Percentiles rank a stretch among this genome's conserved stretches.
These are phyloP conservation scores for Drosophila ustulata DNA, from an alignment of 2,888 invertebrate genomes.

Conservation along the genomic window DNA sequence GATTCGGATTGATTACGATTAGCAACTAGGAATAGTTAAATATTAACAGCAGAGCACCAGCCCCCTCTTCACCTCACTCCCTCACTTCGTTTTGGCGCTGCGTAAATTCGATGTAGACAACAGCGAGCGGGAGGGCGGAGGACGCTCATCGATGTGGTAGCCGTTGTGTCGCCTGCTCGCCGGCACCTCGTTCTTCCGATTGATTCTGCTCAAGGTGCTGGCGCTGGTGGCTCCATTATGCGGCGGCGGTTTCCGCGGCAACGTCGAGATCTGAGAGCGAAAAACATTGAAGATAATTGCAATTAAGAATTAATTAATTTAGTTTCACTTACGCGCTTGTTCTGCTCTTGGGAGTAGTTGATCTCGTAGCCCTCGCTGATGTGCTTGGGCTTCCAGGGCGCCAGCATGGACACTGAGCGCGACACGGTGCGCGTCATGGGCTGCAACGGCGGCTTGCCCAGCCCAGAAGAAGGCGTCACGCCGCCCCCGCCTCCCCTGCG, in stretches of 20 bases:
- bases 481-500: conserved; percentile 85
- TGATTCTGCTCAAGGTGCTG: conserved; percentile 76
- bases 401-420: conserved; percentile 92
- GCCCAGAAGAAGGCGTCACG: background rate
- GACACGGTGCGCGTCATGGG: conserved; percentile 90
- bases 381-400: conserved; percentile 93
- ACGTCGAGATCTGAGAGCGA: conserved; percentile 74
- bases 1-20: conserved; percentile 55
- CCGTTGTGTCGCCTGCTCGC: conserved; percentile 65
- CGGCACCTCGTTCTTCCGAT: conserved; percentile 75
- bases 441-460: conserved; percentile 73
- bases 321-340: conserved; percentile 73
- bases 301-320: background rate
- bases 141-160: conserved; percentile 81
- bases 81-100: conserved; percentile 67
- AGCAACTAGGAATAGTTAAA: conserved; percentile 55
- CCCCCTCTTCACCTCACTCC: background rate
- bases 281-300: background rate
- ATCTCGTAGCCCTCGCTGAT: conserved; percentile 91
- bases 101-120: conserved; percentile 82
- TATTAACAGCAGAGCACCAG: conserved; percentile 60
- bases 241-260: conserved; percentile 81
- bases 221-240: conserved; percentile 74
- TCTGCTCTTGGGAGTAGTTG: conserved; percentile 89
- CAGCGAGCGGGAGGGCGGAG: conserved; percentile 79